phyloP scores from a whole-genome alignment of 2,888 invertebrate genomes.

The Leptopilina drosophilae region DNA sequence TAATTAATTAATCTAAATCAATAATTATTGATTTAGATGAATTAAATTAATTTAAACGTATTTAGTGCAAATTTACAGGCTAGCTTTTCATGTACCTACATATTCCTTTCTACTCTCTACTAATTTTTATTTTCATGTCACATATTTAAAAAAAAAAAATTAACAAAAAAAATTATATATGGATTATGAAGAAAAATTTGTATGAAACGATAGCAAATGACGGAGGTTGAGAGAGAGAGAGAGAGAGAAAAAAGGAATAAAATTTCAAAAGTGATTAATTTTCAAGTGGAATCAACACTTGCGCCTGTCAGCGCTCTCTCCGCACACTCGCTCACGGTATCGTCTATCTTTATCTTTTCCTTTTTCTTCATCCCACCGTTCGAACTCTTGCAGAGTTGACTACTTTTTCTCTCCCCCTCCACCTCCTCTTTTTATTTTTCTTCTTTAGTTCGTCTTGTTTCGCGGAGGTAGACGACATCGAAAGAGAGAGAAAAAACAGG shows the following conservation, averaged over 20 bases:
- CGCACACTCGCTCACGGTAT: slow-evolving; percentile 12
- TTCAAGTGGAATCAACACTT: slow-evolving; percentile 21
- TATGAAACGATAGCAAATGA: slow-evolving; percentile 3
- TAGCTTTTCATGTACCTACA: no score
- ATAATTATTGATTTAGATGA: no score
- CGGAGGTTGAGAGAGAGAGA: no score
- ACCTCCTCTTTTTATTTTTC: not conserved
- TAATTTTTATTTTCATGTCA: no score
- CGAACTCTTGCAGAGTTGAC: slow-evolving; percentile 45
- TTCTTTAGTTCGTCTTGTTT: slow-evolving; percentile 24
- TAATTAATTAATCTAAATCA: no score
- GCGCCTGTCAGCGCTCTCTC: slow-evolving; percentile 20
- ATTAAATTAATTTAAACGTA: no score
- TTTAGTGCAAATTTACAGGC: no score
- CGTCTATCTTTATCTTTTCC: slow-evolving; percentile 20
- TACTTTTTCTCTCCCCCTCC: slow-evolving; percentile 22
- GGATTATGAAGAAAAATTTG: not conserved
- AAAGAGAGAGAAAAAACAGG: no score
- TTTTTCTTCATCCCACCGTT: slow-evolving; percentile 34
- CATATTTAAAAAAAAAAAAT: not conserved
- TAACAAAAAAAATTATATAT: not conserved
- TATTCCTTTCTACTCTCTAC: no score
- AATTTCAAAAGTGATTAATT: slow-evolving; percentile 19
- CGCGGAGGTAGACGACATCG: slow-evolving; percentile 8
- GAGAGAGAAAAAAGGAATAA: not conserved